Base-by-base conservation (phyloP, 2,888 invertebrate species). In the Mimumesa dahlbomi region DNA sequence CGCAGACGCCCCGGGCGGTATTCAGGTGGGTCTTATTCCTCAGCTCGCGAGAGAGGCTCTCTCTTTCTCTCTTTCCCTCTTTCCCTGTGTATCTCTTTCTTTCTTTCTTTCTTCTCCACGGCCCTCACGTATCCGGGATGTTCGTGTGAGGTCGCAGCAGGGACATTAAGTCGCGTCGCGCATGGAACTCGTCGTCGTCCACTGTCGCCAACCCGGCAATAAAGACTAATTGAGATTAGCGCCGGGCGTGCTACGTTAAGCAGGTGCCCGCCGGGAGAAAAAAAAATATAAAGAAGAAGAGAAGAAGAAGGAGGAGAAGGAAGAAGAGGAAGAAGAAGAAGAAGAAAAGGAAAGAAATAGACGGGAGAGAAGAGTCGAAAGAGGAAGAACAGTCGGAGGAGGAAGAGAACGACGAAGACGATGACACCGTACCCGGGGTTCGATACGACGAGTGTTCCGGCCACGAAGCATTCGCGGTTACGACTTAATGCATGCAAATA, bases 201-300 rank as follows among this genome's bases (percentile, higher is more conserved):
- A 52, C 62, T 62, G 79, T 78, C 79, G 72, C 75, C 73, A 65
- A 67, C 34, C 52, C 63, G 73, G 79, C 70, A 67, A 77, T 78
- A 77, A 75, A 77, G 65, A 71, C 73, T 75, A 75, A 79, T 78
- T 78, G 79, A 78, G 78, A 78, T 78, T 78, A 78, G 75, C 78
- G 54, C 70, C 67, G 52, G 65, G 42, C 63, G 56, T 53, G 65
- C 59, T 57, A 48, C 61, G 75, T 56, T 73, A 63, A 78, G 59
- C 69, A 78, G 78, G 69, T 75, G 72, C 34, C 38, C 46, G n/a
- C 7, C 22, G 59, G 21, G 13, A 45, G 19, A 18, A 25, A 34
- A 46, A 29, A 63, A 40, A 57, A 38, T 31, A 16, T 34, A 34
- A 43, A 42, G 56, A 53, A 25, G 42, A 7, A 13, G 38, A 52